A percentile compares a stretch with the other conserved stretches of the same genome.
phyloP scores from a whole-genome alignment of 2,888 invertebrate genomes.

The Pheosia gnoma region DNA sequence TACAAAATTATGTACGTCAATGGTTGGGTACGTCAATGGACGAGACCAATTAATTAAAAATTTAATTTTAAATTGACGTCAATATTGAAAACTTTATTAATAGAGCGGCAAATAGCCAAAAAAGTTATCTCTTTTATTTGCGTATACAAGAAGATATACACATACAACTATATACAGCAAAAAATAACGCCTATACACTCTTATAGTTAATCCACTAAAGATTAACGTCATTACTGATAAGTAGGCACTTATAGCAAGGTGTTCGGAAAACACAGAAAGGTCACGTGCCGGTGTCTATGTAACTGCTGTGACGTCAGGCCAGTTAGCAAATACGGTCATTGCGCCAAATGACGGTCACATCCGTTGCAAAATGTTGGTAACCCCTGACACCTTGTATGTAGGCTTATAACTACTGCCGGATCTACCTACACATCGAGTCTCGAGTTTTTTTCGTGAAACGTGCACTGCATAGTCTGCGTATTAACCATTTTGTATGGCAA shows the following conservation, averaged over 20 bases:
- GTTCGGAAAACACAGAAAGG: conserved; percentile 38
- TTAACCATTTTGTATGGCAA: no score
- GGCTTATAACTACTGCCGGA: not conserved
- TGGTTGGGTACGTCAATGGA: no score
- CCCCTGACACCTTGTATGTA: conserved; percentile 16
- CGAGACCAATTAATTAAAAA: no score
- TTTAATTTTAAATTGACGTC: no score
- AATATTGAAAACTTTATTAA: no score
- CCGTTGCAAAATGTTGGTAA: conserved; percentile 39
- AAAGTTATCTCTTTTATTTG: not conserved
- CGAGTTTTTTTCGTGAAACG: no score
- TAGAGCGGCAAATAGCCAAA: not conserved
- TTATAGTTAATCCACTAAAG: conserved; percentile 23
- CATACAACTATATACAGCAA: not conserved
- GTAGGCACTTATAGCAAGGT: conserved; percentile 25
- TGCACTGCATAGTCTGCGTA: no score
- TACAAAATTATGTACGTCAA: no score
- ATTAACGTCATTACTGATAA: conserved; percentile 28
- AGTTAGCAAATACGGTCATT: conserved; percentile 38
- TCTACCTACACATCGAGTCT: not conserved
- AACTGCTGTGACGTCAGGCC: conserved; percentile 38
- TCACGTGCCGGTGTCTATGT: conserved; percentile 34
- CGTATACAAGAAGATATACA: not conserved
- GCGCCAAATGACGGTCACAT: conserved; percentile 46
- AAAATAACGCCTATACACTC: conserved; percentile 17